Evolutionary conservation across 2,797 vertebrate genomes (phyloP).

Genomic region (Acomys russatus): DNA sequence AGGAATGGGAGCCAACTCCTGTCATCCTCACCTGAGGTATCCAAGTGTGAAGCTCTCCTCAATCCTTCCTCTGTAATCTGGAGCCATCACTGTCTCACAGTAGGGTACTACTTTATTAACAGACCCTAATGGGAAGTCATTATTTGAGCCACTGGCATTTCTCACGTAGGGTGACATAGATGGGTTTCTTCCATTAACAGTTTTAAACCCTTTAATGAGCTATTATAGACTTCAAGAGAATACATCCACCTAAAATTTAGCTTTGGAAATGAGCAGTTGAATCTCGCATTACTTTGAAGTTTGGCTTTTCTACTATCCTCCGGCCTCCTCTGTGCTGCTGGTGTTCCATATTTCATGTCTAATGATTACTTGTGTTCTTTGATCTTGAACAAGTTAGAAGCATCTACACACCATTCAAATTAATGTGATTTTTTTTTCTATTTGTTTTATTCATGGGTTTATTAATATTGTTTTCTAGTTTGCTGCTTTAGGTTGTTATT

Average conservation of each 20-base stretch:
- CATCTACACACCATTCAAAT: not conserved
- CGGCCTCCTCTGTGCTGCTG: not conserved
- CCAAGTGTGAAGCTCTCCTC: too few species aligned
- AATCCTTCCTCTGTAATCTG: too few species aligned
- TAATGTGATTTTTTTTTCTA: not conserved
- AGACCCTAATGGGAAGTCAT: not conserved
- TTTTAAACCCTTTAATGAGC: not conserved
- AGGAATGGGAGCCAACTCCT: too few species aligned
- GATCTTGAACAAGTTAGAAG: not conserved
- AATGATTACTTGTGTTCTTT: not conserved
- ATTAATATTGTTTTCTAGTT: constrained; percentile 25
- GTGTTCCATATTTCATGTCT: constrained; percentile 33
- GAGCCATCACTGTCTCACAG: too few species aligned
- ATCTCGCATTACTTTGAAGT: not conserved
- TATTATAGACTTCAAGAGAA: not conserved
- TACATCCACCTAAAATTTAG: not conserved
- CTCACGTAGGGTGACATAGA: not conserved
- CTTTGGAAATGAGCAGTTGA: not conserved
- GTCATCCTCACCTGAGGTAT: too few species aligned
- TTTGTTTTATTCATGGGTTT: not conserved
- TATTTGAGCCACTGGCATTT: not conserved
- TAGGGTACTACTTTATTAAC: not conserved
- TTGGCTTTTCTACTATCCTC: not conserved
- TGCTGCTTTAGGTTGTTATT: constrained; percentile 25
- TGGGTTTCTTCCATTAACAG: not conserved